Base-by-base conservation (phyloP, 2,113 vertebrate genomes). In the Collichthys lucidus region DNA sequence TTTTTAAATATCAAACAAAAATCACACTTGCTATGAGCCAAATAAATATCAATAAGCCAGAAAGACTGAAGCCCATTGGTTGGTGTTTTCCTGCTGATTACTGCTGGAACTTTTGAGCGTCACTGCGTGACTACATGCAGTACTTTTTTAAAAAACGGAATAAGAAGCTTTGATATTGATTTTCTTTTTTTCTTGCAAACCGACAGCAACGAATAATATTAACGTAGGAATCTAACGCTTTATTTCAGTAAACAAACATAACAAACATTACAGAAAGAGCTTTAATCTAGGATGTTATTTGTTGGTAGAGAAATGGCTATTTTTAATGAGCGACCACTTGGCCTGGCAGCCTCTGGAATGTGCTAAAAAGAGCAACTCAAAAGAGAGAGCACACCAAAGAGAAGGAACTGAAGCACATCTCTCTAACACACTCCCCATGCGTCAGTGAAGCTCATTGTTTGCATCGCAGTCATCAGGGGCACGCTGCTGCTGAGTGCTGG, bases 211-310 rank as follows among this genome's bases (percentile, higher is more conserved):
- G 81, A 84, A 87, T 67, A 77, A 74, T 74, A 63, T 72, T 26
- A 79, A 66, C 22, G 74, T 16, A 20, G 57, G 67, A 86, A 80
- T 62, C 46, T 47, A 78, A 82, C 20, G 73, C 49, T 80, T 83
- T 64, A 50, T 86, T 72, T 83, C 42, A 52, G 72, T 64, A 83
- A 46, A 46, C 44, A 46, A 14, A 40, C 35, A 40, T 40, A 89
- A 87, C 74, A 89, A 91, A 81, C 65, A 89, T 82, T 79, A 85
- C 46, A 68, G 79, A 31, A 78, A 16, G 46, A 74, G 66, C 55
- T 66, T 59, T 57, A 29, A 42, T n/a, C 29, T 47, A 31, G 26
- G 52, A 62, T 82, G 80, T 79, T 74, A 86, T 80, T 62, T 47
- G 2, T 35, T 17, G 1, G 56, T 47, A 52, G 68, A 31, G 16